Evolutionary conservation across 2,888 invertebrate genomes (phyloP).

Genomic region (Phaedon cochleariae): DNA sequence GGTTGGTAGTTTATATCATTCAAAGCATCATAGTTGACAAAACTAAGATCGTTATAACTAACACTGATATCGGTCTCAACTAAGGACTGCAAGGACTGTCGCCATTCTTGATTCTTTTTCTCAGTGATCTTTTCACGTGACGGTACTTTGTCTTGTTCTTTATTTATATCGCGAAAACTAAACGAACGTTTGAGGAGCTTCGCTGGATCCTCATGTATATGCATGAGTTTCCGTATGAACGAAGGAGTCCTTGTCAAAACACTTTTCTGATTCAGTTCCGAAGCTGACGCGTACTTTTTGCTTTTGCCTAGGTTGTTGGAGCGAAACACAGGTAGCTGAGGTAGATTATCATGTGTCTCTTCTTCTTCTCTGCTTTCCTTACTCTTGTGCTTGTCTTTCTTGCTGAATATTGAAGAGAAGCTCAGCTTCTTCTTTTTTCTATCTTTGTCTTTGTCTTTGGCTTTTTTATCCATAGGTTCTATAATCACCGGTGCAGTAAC

Average conservation of each 20-base stretch:
- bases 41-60: constrained; percentile 67
- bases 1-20: constrained; percentile 58
- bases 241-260: constrained; percentile 51
- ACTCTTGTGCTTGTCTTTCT: constrained; percentile 44
- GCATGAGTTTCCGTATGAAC: constrained; percentile 54
- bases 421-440: constrained; percentile 52
- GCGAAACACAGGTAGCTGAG: constrained; percentile 43
- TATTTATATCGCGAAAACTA: constrained; percentile 56
- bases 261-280: constrained; percentile 47
- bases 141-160: constrained; percentile 50
- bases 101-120: constrained; percentile 61
- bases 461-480: constrained; percentile 24
- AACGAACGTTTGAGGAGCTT: constrained; percentile 55
- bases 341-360: constrained; percentile 49
- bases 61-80: constrained; percentile 67
- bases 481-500: background rate
- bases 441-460: constrained; percentile 39
- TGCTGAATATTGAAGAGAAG: constrained; percentile 49
- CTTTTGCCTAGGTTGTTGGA: constrained; percentile 41
- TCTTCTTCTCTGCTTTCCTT: constrained; percentile 49
- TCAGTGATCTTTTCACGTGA: constrained; percentile 53
- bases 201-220: constrained; percentile 53
- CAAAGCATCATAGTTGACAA: constrained; percentile 66
- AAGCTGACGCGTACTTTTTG: constrained; percentile 50
- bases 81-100: constrained; percentile 65